Conservation (phyloP, 2,888 invertebrate genomes). For the Mimumesa dahlbomi region DNA sequence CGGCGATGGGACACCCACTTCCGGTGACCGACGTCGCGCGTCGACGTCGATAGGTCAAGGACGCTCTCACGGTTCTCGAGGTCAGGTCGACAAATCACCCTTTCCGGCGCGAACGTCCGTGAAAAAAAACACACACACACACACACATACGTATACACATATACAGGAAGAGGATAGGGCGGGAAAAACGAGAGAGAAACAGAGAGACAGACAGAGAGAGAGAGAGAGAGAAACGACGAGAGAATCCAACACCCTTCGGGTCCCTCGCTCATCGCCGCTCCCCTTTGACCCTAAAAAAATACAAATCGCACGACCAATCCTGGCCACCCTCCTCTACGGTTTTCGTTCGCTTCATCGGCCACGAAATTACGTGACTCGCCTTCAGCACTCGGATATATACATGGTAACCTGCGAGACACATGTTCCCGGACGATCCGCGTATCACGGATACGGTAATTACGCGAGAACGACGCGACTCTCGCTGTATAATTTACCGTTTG, state of each 20-base stretch:
- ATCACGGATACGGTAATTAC: conserved; percentile 13
- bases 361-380: conserved; percentile 60
- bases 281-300: conserved; percentile 70
- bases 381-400: conserved; percentile 29
- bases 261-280: conserved; percentile 67
- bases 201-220: conserved; percentile 13
- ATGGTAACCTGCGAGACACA: conserved; percentile 33
- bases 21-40: conserved; percentile 68
- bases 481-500: neutral
- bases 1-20: conserved; percentile 56
- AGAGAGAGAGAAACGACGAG: conserved; percentile 24
- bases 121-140: conserved; percentile 73
- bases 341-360: conserved; percentile 53
- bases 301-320: conserved; percentile 60
- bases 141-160: neutral
- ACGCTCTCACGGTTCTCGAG: conserved; percentile 75
- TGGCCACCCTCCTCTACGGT: conserved; percentile 46
- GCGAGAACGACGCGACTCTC: too few species aligned
- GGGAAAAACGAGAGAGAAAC: conserved; percentile 22
- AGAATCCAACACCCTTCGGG: conserved; percentile 55
- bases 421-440: conserved; percentile 23
- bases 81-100: conserved; percentile 80
- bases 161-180: conserved; percentile 14
- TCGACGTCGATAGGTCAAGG: conserved; percentile 80
- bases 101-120: conserved; percentile 75